These are phyloP conservation scores for Drosophila percnosoma DNA, from an alignment of 2,888 invertebrate species.

Conservation along the genomic window DNA sequence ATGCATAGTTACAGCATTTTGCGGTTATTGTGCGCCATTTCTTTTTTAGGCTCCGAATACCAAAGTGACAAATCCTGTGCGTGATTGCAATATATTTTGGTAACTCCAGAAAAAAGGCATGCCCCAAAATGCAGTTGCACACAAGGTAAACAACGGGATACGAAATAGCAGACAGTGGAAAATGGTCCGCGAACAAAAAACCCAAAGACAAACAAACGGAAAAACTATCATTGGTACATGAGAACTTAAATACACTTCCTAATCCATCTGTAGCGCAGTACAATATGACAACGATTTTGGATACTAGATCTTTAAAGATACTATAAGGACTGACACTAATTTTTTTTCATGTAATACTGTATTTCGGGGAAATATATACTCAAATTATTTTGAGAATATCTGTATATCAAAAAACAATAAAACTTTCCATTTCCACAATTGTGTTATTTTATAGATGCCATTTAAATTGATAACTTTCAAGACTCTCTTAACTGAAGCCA, in stretches of 20 bases:
- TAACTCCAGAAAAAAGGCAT: constrained; percentile 26
- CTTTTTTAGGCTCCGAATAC: constrained; percentile 30
- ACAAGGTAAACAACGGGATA: constrained; percentile 57
- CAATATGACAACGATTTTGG: background rate
- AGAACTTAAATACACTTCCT: constrained; percentile 25
- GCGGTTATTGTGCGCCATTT: constrained; percentile 47
- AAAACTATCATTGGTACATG: background rate
- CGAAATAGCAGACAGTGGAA: constrained; percentile 40
- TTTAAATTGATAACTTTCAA: no score
- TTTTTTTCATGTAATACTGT: background rate
- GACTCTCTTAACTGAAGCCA: background rate
- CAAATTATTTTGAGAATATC: background rate
- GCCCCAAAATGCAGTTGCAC: constrained; percentile 51
- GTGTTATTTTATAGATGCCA: background rate
- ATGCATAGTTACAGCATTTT: constrained; percentile 42
- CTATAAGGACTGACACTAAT: background rate
- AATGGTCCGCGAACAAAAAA: constrained; percentile 38
- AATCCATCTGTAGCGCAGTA: background rate
- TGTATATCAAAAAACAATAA: background rate
- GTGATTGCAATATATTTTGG: constrained; percentile 72
- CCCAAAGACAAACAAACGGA: constrained; percentile 53
- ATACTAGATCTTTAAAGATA: background rate
- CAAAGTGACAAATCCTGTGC: constrained; percentile 72
- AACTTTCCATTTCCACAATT: background rate
- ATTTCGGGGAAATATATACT: background rate